A percentile compares a stretch with the other conserved stretches of the same genome.
Evolutionary conservation across 92 coral and sea anemone genomes (phyloP).

Genomic region (Umimayanthus chanpuru): DNA sequence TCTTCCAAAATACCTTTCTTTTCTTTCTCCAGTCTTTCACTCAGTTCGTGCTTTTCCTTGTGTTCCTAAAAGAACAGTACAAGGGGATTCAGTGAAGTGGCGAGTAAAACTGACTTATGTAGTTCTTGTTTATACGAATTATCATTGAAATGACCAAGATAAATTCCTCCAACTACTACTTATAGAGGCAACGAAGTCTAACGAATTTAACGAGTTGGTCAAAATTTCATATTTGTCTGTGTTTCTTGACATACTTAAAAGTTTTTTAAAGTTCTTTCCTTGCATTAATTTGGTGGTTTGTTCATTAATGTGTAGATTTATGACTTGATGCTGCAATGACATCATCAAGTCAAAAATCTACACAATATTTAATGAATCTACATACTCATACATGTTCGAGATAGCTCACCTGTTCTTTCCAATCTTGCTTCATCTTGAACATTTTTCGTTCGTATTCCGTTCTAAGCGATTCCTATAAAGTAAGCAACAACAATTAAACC

Average conservation of each 20-base stretch:
- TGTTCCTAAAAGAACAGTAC: constrained; percentile 64
- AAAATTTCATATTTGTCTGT: no score
- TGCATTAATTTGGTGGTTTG: no score
- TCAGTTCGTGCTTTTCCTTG: constrained; percentile 88
- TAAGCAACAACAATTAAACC: constrained; percentile 1
- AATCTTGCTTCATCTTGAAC: constrained; percentile 85
- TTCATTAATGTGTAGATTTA: no score
- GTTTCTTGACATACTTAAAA: no score
- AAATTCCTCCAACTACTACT: not conserved
- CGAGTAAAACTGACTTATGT: not conserved
- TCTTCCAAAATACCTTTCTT: constrained; percentile 66
- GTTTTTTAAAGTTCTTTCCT: no score
- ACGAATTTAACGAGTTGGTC: no score
- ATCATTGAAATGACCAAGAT: not conserved
- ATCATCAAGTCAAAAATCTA: not conserved
- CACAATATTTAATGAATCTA: not conserved
- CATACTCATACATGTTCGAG: not conserved
- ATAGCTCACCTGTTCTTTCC: constrained; percentile 86
- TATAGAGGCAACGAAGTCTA: no score
- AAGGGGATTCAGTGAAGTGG: not conserved
- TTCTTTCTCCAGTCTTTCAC: constrained; percentile 84
- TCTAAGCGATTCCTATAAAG: constrained; percentile 71
- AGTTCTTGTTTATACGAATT: not conserved
- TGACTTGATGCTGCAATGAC: no score
- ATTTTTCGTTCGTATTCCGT: constrained; percentile 81